Evolutionary conservation across 2,888 invertebrate genomes (phyloP).

Genomic region (Agrilus cyanescens): DNA sequence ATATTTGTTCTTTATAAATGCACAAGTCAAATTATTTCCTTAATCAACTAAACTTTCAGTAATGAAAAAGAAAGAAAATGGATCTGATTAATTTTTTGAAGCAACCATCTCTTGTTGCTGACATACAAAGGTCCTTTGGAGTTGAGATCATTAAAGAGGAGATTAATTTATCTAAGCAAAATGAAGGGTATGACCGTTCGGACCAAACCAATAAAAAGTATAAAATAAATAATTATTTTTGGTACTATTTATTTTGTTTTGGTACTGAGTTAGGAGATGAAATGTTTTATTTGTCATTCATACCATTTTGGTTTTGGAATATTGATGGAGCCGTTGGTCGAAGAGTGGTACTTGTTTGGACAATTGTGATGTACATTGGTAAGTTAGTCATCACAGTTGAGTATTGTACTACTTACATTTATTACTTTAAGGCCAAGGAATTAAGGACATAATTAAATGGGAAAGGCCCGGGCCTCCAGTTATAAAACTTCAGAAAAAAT

Average conservation of each 20-base stretch:
- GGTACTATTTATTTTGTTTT: slow-evolving; percentile 75
- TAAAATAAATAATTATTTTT: slow-evolving; percentile 57
- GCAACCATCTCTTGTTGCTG: slow-evolving; percentile 62
- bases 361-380: slow-evolving; percentile 76
- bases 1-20: too few relatives aligned
- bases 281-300: slow-evolving; percentile 80
- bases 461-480: slow-evolving; percentile 81
- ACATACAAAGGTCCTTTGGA: slow-evolving; percentile 71
- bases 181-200: slow-evolving; percentile 34
- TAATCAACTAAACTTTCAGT: too few relatives aligned
- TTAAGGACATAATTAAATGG: slow-evolving; percentile 81
- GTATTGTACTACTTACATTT: neutral
- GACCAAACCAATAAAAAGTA: slow-evolving; percentile 11
- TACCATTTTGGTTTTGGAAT: slow-evolving; percentile 93
- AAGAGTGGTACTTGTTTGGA: slow-evolving; percentile 72
- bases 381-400: slow-evolving; percentile 14
- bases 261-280: slow-evolving; percentile 86
- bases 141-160: slow-evolving; percentile 32
- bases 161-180: slow-evolving; percentile 33
- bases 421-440: slow-evolving; percentile 56
- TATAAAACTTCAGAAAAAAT: slow-evolving; percentile 71
- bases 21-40: too few relatives aligned
- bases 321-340: slow-evolving; percentile 78
- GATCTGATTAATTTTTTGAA: slow-evolving; percentile 54
- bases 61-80: slow-evolving; percentile 11